Evolutionary conservation across 2,888 invertebrate species (phyloP).

Genomic region (Pseudococcus longispinus): DNA sequence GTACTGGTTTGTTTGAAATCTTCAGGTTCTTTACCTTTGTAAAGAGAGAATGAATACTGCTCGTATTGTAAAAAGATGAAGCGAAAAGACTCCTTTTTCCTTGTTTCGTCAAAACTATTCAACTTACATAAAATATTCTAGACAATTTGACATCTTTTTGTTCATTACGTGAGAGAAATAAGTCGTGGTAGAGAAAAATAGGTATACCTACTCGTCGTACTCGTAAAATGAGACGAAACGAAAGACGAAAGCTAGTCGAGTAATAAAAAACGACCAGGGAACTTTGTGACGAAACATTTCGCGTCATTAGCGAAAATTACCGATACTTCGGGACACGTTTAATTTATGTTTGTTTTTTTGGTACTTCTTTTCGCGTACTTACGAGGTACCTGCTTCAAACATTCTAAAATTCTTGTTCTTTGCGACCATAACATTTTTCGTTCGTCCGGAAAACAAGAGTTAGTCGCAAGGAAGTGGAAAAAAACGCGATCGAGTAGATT

Average conservation of each 20-base stretch:
- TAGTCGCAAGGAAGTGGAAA: background rate
- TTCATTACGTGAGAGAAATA: constrained; percentile 26
- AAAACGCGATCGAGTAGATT: constrained; percentile 33
- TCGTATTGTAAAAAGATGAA: background rate
- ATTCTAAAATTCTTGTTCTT: background rate
- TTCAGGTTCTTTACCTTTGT: background rate
- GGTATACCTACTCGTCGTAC: background rate
- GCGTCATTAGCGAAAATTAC: constrained; percentile 40
- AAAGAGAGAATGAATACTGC: background rate
- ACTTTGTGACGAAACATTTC: constrained; percentile 6
- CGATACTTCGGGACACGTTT: constrained; percentile 25
- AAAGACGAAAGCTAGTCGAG: background rate
- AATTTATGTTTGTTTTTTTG: constrained; percentile 28
- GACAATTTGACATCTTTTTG: constrained; percentile 43
- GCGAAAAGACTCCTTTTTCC: background rate
- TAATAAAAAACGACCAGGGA: constrained; percentile 23
- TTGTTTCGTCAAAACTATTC: background rate
- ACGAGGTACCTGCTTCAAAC: background rate
- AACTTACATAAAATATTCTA: background rate
- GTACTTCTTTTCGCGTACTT: background rate
- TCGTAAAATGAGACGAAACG: background rate
- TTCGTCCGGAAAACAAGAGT: background rate
- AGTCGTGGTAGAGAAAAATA: background rate
- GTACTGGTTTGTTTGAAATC: background rate
- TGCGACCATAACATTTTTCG: background rate